phyloP scores from a whole-genome alignment of 2,888 invertebrate genomes.

The Gortyna flavago region DNA sequence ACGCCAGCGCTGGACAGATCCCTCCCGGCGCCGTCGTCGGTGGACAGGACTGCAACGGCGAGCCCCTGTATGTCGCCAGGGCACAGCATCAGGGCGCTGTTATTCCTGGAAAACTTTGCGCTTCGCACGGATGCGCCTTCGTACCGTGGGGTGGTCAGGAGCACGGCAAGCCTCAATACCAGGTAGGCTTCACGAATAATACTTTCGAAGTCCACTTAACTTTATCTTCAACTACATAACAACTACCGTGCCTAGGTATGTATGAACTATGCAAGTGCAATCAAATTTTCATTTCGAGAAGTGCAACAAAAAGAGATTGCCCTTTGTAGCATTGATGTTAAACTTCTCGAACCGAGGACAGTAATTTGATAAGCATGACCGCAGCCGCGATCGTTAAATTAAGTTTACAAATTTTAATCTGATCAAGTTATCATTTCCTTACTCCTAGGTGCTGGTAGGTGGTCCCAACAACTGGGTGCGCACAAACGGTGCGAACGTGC shows the following conservation, averaged over 20 bases:
- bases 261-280: neutral
- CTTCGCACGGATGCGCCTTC: constrained; percentile 94
- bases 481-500: constrained; percentile 92
- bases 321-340: constrained; percentile 1
- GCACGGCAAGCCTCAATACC: constrained; percentile 93
- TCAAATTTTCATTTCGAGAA: neutral
- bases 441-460: constrained; percentile 88
- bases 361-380: neutral
- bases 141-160: constrained; percentile 96
- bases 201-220: neutral
- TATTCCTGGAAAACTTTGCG: constrained; percentile 94
- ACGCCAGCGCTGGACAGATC: constrained; percentile 90
- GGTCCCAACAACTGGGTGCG: constrained; percentile 93
- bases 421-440: constrained; percentile 61
- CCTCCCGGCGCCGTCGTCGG: constrained; percentile 93
- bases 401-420: neutral
- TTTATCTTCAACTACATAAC: neutral
- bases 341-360: constrained; percentile 1
- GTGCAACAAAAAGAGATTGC: neutral
- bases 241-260: neutral
- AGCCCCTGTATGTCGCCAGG: constrained; percentile 92
- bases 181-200: constrained; percentile 84
- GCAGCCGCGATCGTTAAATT: neutral
- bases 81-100: constrained; percentile 94
- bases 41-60: constrained; percentile 90